phyloP scores from a whole-genome alignment of 2,888 invertebrate species.

The Strigamia crassipes region DNA sequence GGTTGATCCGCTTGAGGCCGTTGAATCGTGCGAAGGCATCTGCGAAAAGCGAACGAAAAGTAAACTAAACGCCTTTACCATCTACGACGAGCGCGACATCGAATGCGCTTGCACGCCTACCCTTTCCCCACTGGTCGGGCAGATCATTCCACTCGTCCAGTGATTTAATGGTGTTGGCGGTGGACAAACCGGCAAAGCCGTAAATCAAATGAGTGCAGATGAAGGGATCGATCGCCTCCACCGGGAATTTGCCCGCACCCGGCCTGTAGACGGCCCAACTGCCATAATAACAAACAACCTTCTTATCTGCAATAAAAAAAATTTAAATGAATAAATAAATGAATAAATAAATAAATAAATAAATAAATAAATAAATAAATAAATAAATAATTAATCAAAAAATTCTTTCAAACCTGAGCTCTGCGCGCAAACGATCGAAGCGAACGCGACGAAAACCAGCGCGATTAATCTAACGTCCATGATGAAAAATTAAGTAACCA shows the following conservation, averaged over 20 bases:
- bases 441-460: not conserved
- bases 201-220: slow-evolving; percentile 78
- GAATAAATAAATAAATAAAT: not conserved
- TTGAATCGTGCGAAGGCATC: slow-evolving; percentile 58
- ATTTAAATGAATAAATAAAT: not conserved
- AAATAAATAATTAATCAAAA: too few relatives aligned
- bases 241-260: slow-evolving; percentile 69
- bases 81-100: too few relatives aligned
- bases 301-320: slow-evolving; percentile 43
- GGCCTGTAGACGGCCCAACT: slow-evolving; percentile 75
- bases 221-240: slow-evolving; percentile 68
- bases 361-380: too few relatives aligned
- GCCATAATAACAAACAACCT: slow-evolving; percentile 74
- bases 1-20: slow-evolving; percentile 56
- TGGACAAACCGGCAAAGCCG: slow-evolving; percentile 70
- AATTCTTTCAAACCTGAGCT: slow-evolving; percentile 1
- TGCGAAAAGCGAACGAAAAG: too few relatives aligned
- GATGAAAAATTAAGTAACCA: not conserved
- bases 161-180: slow-evolving; percentile 60
- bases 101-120: too few relatives aligned
- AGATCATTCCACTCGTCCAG: slow-evolving; percentile 65
- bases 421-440: not conserved
- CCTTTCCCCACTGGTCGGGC: slow-evolving; percentile 66
- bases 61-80: too few relatives aligned
- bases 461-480: not conserved